A percentile compares a stretch with the other conserved stretches of the same genome.
These are phyloP conservation scores for Scolopax bukidnonensis DNA, from an alignment of 2,797 vertebrate species.

Conservation along the genomic window DNA sequence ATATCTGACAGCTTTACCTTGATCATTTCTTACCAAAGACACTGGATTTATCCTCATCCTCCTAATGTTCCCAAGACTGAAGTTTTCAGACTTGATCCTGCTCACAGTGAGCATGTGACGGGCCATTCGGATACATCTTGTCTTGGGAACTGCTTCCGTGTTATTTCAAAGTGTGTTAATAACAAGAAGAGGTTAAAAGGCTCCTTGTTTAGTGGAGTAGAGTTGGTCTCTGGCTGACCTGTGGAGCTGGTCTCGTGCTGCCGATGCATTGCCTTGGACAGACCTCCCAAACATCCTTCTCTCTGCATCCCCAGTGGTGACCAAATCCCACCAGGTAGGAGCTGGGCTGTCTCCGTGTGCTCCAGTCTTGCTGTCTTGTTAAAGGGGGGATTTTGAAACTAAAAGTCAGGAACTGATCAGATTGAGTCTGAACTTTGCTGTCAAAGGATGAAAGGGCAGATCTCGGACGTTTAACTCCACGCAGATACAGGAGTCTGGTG, in stretches of 20 bases:
- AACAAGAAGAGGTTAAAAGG: neutral
- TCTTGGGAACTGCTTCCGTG: neutral
- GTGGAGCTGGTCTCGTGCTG: accelerated
- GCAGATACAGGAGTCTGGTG: neutral
- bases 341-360: neutral
- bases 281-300: neutral
- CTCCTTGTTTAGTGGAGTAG: neutral
- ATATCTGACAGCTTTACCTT: neutral
- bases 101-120: neutral
- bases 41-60: neutral
- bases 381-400: neutral
- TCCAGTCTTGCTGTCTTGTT: accelerated
- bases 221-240: neutral
- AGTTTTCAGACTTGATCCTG: neutral
- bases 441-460: neutral
- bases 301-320: accelerated
- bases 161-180: neutral
- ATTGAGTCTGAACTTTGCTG: accelerated
- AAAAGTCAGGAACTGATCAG: neutral
- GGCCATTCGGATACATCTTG: neutral
- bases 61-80: neutral
- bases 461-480: neutral
- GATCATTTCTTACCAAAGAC: neutral
- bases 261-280: neutral
- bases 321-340: neutral